A percentile compares a stretch with the other conserved stretches of the same genome.
Conservation (phyloP, 2,113 vertebrate genomes). For the Loxodonta africana region DNA sequence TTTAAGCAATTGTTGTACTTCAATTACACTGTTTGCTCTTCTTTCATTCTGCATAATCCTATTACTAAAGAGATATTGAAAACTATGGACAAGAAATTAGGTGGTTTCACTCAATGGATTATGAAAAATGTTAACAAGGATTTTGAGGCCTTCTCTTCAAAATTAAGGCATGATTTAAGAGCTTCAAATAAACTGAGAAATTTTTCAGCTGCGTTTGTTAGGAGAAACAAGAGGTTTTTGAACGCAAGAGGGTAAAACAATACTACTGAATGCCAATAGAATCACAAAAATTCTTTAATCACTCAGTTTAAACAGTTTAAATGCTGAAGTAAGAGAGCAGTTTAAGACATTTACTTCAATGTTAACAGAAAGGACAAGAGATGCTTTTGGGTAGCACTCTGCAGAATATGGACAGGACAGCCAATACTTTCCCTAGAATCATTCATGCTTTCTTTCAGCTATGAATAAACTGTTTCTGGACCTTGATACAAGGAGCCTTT, state of each 20-base stretch:
- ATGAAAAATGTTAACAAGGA: not conserved
- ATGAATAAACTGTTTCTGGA: not conserved
- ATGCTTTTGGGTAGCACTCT: not conserved
- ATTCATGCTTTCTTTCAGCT: not conserved
- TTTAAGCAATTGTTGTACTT: not conserved
- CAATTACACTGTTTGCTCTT: not conserved
- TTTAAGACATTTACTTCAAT: not conserved
- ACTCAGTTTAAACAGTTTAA: not conserved
- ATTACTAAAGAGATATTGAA: not conserved
- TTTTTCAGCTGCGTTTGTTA: not conserved
- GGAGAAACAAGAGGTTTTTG: not conserved
- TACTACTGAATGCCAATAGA: not conserved
- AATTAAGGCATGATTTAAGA: not conserved
- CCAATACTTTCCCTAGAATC: not conserved
- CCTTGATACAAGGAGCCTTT: not conserved
- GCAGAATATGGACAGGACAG: not conserved
- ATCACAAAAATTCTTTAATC: not conserved
- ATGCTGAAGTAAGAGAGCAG: not conserved
- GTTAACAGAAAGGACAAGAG: not conserved
- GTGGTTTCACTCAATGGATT: not conserved
- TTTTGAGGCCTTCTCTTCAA: not conserved
- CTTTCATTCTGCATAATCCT: not conserved
- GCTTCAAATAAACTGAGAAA: not conserved
- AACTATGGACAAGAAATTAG: not conserved
- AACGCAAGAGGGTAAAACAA: not conserved